Conservation (phyloP, 2,113 vertebrate species). For the Hirundichthys speculiger region DNA sequence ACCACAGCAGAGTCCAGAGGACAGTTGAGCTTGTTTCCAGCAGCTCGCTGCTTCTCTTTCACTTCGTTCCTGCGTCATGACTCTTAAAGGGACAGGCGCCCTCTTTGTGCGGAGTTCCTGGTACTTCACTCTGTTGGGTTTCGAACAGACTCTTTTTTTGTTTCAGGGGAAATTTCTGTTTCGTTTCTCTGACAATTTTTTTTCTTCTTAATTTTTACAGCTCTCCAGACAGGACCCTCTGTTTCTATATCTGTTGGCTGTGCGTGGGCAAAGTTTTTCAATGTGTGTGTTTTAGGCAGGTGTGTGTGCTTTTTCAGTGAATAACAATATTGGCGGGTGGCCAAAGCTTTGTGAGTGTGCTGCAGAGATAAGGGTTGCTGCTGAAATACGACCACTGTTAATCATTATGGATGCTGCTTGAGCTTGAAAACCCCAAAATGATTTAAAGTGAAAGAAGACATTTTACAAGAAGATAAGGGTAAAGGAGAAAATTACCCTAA, state of each 20-base stretch:
- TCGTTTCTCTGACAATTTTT: slow-evolving; percentile 12
- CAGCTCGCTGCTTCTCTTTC: neutral
- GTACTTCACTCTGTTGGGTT: too few relatives aligned
- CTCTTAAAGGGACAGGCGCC: slow-evolving; percentile 55
- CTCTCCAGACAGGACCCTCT: too few relatives aligned
- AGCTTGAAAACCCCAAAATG: slow-evolving; percentile 15
- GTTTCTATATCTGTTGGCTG: too few relatives aligned
- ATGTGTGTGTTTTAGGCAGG: too few relatives aligned
- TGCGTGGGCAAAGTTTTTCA: too few relatives aligned
- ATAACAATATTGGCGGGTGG: slow-evolving; percentile 35
- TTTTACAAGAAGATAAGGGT: neutral
- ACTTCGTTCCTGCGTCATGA: slow-evolving; percentile 39
- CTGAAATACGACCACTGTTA: slow-evolving; percentile 50
- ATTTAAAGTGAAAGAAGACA: neutral
- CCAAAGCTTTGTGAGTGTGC: slow-evolving; percentile 50
- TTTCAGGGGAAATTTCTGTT: too few relatives aligned
- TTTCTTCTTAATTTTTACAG: neutral
- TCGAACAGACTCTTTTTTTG: too few relatives aligned
- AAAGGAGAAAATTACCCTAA: neutral
- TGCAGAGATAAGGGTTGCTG: slow-evolving; percentile 55
- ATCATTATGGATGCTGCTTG: slow-evolving; percentile 41
- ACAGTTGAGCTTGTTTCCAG: neutral
- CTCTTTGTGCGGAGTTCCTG: too few relatives aligned
- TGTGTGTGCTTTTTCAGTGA: slow-evolving; percentile 11
- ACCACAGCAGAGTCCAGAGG: too few relatives aligned